Conservation (phyloP, 1,140 invertebrate species). For the Musca domestica region DNA sequence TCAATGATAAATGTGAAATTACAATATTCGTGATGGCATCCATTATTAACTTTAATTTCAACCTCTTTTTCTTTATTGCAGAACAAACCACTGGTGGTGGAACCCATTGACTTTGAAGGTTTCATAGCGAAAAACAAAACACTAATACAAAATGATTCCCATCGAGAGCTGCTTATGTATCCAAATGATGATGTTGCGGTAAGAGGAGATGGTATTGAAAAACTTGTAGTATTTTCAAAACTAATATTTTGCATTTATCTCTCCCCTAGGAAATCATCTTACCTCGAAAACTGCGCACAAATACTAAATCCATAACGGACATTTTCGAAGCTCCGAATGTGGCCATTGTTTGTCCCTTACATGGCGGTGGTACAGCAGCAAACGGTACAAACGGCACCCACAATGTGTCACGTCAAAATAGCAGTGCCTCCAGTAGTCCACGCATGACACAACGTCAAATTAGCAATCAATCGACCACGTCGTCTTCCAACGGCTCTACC, state of each 20-base stretch:
- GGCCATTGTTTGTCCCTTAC: slow-evolving; percentile 45
- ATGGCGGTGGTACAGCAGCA: slow-evolving; percentile 21
- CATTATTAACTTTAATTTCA: too few relatives aligned
- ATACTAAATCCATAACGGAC: slow-evolving; percentile 68
- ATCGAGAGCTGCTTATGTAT: slow-evolving; percentile 84
- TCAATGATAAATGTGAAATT: too few relatives aligned
- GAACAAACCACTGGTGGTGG: slow-evolving; percentile 74
- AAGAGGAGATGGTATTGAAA: slow-evolving; percentile 54
- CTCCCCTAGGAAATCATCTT: slow-evolving; percentile 64
- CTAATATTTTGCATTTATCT: background rate
- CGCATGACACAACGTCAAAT: slow-evolving; percentile 37
- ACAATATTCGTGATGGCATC: too few relatives aligned
- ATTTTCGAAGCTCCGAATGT: slow-evolving; percentile 48
- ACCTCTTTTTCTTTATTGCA: slow-evolving; percentile 56
- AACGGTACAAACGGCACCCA: slow-evolving; percentile 32
- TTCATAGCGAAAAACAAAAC: slow-evolving; percentile 89
- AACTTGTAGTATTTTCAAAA: background rate
- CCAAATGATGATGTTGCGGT: slow-evolving; percentile 89
- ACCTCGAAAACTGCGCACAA: slow-evolving; percentile 74
- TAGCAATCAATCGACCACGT: slow-evolving; percentile 33
- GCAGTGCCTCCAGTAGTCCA: slow-evolving; percentile 35
- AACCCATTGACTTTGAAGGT: slow-evolving; percentile 87
- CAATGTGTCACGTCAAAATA: slow-evolving; percentile 39
- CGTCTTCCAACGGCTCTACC: slow-evolving; percentile 23
- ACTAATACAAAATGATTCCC: slow-evolving; percentile 87